Base-by-base conservation (phyloP, 2,797 vertebrate genomes). In the Xyrichtys novacula region DNA sequence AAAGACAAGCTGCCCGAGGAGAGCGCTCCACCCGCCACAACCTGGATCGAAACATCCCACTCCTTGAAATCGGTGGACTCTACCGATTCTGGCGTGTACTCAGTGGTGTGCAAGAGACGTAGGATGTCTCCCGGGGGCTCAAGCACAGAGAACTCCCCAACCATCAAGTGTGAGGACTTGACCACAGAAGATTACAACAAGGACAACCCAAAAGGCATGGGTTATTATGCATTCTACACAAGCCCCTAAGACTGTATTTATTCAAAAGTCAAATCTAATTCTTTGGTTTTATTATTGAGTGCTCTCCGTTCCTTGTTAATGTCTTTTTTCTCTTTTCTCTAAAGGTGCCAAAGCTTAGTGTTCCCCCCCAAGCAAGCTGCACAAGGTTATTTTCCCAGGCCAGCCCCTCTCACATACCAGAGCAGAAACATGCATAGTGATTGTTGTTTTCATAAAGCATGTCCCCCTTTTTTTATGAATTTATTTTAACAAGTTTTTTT, bases 1-100 rank as follows among this genome's bases (percentile, higher is more conserved):
- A 98, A 99, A 87, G 97, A 98, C 88, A 98, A 99, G 91, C 95
- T 98, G 74, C 95, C 96, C 12, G 98, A 99, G 75, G 98, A 99
- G 74, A 91, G 81, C 16, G 81, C 71, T 0, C 87, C 59, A 62
- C 94, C 0, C 2, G 82, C 88, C 12, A 92, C 95, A 0, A 91
- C 96, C 62, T 99, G 98, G 98, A 95, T 97, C 78, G 97, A 99
- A 76, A 96, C 96, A 0, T 95, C 97, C 22, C 96, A 97, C 40
- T 96, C 96, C 10, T 94, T 99, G 87, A 98, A 98, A 85, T 97
- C 96, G 12, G 91, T 99, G 79, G 97, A 99, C 94, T 97, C 97
- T 65, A 94, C 86, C 7, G 97, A 99, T 86, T 96, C 96, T 0
- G 95, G 96, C 0, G 95, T 96, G 32, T 99, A 98, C 87, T 96